phyloP scores from a whole-genome alignment of 1,140 invertebrate species.

The Bombus huntii region DNA sequence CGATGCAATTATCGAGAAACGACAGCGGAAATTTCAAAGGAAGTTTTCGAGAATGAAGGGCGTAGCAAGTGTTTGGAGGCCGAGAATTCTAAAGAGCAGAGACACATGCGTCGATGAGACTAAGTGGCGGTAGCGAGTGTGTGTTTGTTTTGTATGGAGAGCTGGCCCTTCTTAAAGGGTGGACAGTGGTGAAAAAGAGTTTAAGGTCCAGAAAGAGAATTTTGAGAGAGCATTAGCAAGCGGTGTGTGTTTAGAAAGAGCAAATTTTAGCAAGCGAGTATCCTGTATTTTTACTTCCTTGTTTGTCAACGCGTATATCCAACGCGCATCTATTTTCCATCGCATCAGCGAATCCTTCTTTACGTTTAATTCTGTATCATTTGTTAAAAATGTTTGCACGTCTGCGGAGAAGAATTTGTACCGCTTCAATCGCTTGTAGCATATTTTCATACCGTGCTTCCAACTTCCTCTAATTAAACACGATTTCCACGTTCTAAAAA shows the following conservation, averaged over 20 bases:
- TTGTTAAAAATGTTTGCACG: not conserved
- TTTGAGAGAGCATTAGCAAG: constrained; percentile 39
- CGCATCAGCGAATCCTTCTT: not conserved
- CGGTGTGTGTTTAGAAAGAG: constrained; percentile 21
- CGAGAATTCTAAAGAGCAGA: not conserved
- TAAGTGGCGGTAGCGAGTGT: constrained; percentile 29
- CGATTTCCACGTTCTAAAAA: constrained; percentile 17
- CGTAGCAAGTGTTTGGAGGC: not conserved
- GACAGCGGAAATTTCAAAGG: not conserved
- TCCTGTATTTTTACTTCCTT: not conserved
- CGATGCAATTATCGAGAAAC: not conserved
- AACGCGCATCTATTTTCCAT: not conserved
- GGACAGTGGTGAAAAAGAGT: constrained; percentile 35
- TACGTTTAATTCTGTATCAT: not conserved
- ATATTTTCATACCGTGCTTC: not conserved
- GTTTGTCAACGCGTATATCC: not conserved
- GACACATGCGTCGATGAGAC: not conserved
- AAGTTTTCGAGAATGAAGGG: not conserved
- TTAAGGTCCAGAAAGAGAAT: constrained; percentile 39
- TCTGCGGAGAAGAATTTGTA: not conserved
- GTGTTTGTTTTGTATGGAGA: constrained; percentile 20
- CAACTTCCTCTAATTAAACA: constrained; percentile 32
- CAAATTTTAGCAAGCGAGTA: constrained; percentile 5
- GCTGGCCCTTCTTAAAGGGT: constrained; percentile 6
- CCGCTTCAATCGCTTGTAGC: not conserved